Conservation (phyloP, 2,888 invertebrate genomes). For the Eulithis prunata region DNA sequence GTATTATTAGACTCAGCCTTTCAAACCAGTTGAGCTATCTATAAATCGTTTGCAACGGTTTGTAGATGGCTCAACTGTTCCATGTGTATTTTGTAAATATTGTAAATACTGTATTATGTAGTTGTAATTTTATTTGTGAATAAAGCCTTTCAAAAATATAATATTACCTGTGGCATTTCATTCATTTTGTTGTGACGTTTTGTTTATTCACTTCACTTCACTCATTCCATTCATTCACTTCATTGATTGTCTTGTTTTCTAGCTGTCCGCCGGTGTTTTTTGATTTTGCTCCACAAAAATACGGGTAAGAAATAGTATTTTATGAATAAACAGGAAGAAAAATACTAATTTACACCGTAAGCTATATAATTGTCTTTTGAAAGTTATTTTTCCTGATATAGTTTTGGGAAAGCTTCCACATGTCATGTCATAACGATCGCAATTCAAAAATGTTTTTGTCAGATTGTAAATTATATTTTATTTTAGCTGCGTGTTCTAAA, state of each 20-base stretch:
- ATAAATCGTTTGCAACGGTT: too few relatives aligned
- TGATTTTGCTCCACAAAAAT: conserved; percentile 20
- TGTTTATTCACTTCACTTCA: too few relatives aligned
- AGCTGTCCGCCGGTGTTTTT: conserved; percentile 24
- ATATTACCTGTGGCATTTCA: not conserved
- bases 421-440: conserved; percentile 34
- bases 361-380: not conserved
- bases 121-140: too few relatives aligned
- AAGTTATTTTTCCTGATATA: not conserved
- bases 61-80: too few relatives aligned
- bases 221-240: not conserved
- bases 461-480: conserved; percentile 12
- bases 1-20: too few relatives aligned
- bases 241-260: conserved; percentile 24
- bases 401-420: conserved; percentile 24
- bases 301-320: conserved; percentile 25
- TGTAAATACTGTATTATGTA: too few relatives aligned
- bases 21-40: too few relatives aligned
- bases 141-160: too few relatives aligned
- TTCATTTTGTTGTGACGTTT: not conserved
- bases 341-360: not conserved
- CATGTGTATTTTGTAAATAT: too few relatives aligned
- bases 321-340: not conserved
- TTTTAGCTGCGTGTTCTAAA: not conserved
- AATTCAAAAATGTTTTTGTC: conserved; percentile 34